Evolutionary conservation across 2,888 invertebrate species (phyloP), one percentile per base, ranked within the genome.

Genomic region (Fragum whitleyi): DNA sequence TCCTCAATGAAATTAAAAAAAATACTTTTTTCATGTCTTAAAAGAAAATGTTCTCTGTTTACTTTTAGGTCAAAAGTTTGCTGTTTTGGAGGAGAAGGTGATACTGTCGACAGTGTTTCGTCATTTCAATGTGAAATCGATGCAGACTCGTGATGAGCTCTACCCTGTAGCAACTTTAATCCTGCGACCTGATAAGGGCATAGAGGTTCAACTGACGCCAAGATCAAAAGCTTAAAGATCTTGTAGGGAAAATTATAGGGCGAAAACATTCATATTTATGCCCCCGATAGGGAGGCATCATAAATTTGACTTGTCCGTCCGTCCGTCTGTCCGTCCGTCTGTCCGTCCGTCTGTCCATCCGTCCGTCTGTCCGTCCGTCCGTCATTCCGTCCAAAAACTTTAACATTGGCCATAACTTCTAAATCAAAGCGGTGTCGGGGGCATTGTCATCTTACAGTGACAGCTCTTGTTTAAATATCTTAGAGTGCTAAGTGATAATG

Each of bases 161-260:
- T 94, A 94, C 0, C 94, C 96, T 19, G 89, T 95, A 6, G 95
- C 95, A n/a, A 96, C 96, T 90, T 92, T 96, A 19, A 95, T 96
- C 72, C 92, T 96, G 55, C 92, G 96, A 79, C 95, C 96, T 19
- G 95, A 95, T 89, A 93, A 95, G 86, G 96, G 96, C 9, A 92
- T 96, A 11, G 91, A 93, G 72, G 93, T 96, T 0, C 86, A 91
- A 73, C 86, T 94, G 23, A 94, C 80, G 11, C 71, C 62, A 9
- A 77, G 81, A 61, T 32, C 61, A 61, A 61, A 61, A 61, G 21
- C n/a, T 29, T 61, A 7, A 61, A 47, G 47, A 47, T 36, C 32
- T 9, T 59, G 23, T 11, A 57, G n/a, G 7, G 11, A 21, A 5
- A 5, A 26, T 14, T 28, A 59, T 26, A 57, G 14, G 14, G 26